Evolutionary conservation across 1,140 invertebrate species (phyloP), one percentile per base, ranked within the genome.

Genomic region (Belonocnema kinseyi): DNA sequence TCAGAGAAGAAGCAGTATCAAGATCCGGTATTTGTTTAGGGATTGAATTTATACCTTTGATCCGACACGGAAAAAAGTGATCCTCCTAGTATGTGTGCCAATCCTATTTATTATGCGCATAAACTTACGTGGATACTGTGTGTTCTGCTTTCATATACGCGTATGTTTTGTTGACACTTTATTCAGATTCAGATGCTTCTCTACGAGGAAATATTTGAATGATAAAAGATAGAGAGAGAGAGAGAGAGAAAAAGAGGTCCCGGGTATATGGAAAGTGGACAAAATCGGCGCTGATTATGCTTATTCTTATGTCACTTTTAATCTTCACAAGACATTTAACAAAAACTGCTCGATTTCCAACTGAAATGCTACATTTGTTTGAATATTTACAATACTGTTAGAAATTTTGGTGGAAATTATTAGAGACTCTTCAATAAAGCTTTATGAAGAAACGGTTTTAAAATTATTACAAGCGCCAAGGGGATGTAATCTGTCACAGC

Each of bases 11-110:
- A 66, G 61, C 61, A 66, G 33, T 46, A 46, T 6, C 40, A 46
- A 46, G 40, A 46, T 1, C 8, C 40, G 26, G 61, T 66, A 66
- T 66, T 66, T 66, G 61, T 46, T 40, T 66, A 40, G 46, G 26
- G 61, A 66, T 66, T 66, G 61, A 66, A 66, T 66, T 66, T 66
- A 66, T 66, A 66, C 61, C 61, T 40, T 66, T 33, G 61, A 66
- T 33, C 21, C 33, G 61, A 66, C 61, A 66, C 40, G 33, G 58
- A 66, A 66, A 14, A 40, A 66, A 66, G 61, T 66, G 61, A 66
- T 66, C 26, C 33, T 46, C 33, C 61, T 66, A 40, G 8, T 12
- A 8, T n/a, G 13, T 33, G 58, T 21, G 19, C 58, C 61, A 40
- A 66, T 66, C 61, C 61, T 10, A 40, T 66, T n/a, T 26, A 66